These are phyloP conservation scores for Chloroceryle aenea DNA, from an alignment of 2,113 vertebrate genomes.

Conservation along the genomic window DNA sequence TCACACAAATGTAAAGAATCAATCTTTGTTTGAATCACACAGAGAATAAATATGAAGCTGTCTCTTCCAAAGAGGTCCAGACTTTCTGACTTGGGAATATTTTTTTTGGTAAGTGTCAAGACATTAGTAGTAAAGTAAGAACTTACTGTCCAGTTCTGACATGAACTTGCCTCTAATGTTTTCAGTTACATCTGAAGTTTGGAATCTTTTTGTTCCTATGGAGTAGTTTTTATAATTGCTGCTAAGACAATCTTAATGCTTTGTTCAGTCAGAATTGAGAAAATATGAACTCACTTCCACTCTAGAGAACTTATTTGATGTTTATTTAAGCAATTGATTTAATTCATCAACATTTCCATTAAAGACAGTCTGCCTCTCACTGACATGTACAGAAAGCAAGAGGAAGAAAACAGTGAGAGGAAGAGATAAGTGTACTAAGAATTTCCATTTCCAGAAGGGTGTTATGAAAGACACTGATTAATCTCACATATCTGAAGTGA, in stretches of 20 bases:
- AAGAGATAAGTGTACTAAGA: conserved; percentile 33
- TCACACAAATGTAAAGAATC: background rate
- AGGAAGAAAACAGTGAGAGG: background rate
- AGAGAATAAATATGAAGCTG: background rate
- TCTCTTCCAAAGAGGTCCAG: background rate
- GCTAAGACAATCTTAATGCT: background rate
- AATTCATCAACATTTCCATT: conserved; percentile 32
- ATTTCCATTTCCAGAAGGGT: conserved; percentile 6
- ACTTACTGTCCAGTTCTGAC: background rate
- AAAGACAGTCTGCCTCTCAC: background rate
- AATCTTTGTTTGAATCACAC: background rate
- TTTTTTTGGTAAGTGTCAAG: background rate
- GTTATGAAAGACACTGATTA: conserved; percentile 21
- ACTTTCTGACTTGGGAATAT: background rate
- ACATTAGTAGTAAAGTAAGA: background rate
- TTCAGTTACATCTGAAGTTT: background rate
- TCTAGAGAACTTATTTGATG: conserved; percentile 17
- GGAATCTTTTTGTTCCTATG: background rate
- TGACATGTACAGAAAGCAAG: background rate
- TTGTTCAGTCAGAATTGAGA: conserved; percentile 18
- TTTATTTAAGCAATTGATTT: conserved; percentile 55
- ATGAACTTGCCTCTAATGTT: background rate
- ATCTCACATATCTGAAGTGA: background rate
- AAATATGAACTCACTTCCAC: conserved; percentile 34
- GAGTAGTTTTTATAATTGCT: conserved; percentile 7